Evolutionary conservation across 2,888 invertebrate species (phyloP), one percentile per base, ranked within the genome.

Genomic region (Syritta pipiens): DNA sequence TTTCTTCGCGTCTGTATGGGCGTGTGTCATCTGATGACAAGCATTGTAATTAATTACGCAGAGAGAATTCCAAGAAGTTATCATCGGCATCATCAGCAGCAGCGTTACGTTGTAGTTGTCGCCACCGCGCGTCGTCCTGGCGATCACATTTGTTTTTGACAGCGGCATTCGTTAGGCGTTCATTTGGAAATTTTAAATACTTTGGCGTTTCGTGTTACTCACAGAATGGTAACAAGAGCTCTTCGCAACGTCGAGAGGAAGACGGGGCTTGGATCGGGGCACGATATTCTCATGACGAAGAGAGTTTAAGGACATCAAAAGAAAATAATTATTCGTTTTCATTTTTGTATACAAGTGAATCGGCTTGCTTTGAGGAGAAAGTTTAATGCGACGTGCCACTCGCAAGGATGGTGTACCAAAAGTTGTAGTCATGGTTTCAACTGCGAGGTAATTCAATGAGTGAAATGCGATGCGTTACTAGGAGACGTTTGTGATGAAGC

Each of bases 41-140:
- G 69, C 76, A 62, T 76, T 76, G 69, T 76, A 76, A 69, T 76
- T 69, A 76, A 76, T 76, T 69, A 76, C 69, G 57, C 49, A 26
- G 48, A 55, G 49, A 76, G 69, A 76, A 69, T 76, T 76, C 63
- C 68, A 63, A 76, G 76, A 69, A 76, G 76, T 63, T 76, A 76
- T 69, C 69, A 69, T 49, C 69, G 53, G 69, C 69, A 69, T 76
- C 55, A 69, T 75, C 67, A 46, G 42, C 59, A 51, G 44, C 65
- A 37, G 5, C 10, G 30, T 9, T 53, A 14, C 35, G 12, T 35
- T 7, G n/a, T 35, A 1, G 14, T 5, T 14, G 28, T 17, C 10
- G 10, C 17, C 48, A 17, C 48, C 20, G 32, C 2, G n/a, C 40
- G 69, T 71, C 62, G 37, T 49, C 49, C 22, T 59, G 37, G 49